A percentile compares a stretch with the other conserved stretches of the same genome.
Conservation (phyloP, 1,140 invertebrate species). For the Dreissena rostriformis region DNA sequence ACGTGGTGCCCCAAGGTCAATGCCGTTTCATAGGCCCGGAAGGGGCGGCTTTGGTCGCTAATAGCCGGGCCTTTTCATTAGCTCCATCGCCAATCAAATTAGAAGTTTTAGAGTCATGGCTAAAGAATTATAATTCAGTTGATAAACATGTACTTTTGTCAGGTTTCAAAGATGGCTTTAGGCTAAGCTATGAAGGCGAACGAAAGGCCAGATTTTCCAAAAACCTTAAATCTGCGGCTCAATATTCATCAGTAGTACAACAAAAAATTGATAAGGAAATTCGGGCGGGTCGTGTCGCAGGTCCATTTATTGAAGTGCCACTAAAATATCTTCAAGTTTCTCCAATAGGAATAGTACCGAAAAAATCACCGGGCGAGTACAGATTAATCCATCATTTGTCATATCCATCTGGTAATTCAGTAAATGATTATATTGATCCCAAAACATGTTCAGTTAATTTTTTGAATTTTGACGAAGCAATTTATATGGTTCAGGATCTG, state of each 20-base stretch:
- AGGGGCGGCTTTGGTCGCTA: too few species aligned
- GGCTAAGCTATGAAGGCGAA: constrained; percentile 7
- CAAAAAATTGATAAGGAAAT: constrained; percentile 31
- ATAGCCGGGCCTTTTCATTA: not conserved
- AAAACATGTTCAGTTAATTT: constrained; percentile 42
- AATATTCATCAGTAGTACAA: not conserved
- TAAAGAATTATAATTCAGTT: not conserved
- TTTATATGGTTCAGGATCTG: constrained; percentile 19
- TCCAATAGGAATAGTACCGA: constrained; percentile 28
- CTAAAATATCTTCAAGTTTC: constrained; percentile 3
- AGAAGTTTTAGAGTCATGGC: not conserved
- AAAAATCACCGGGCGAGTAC: constrained; percentile 20
- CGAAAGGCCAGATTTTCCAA: not conserved
- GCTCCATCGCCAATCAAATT: not conserved
- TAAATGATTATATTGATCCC: constrained; percentile 38
- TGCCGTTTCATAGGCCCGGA: not conserved
- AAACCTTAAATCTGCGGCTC: constrained; percentile 22
- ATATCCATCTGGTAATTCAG: constrained; percentile 14
- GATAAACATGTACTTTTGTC: not conserved
- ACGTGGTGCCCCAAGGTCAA: not conserved
- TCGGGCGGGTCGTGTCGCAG: not conserved
- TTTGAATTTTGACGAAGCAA: constrained; percentile 42
- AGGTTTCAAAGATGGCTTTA: constrained; percentile 39
- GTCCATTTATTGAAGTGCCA: constrained; percentile 8
- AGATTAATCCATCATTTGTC: constrained; percentile 31